Percentiles rank a stretch among this genome's conserved stretches.
Evolutionary conservation across 2,888 invertebrate species (phyloP).

Genomic region (Caenorhabditis sulstoni): DNA sequence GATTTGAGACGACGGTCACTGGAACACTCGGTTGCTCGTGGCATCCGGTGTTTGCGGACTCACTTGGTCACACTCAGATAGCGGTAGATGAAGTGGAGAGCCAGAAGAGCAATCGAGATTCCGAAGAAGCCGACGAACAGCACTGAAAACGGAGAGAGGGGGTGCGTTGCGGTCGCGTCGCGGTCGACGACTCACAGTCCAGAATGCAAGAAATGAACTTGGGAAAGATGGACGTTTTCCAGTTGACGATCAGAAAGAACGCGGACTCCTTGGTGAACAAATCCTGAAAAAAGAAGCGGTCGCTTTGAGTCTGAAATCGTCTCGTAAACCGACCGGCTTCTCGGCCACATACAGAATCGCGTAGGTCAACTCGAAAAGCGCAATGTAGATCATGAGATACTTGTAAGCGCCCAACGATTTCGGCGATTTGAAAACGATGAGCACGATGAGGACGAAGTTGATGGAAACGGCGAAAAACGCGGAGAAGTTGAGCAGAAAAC

Average conservation of each 20-base stretch:
- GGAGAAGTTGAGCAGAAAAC: slow-evolving; percentile 23
- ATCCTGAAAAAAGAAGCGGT: slow-evolving; percentile 20
- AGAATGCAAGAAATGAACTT: slow-evolving; percentile 23
- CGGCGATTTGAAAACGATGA: slow-evolving; percentile 36
- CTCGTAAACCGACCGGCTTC: slow-evolving; percentile 25
- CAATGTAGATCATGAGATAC: slow-evolving; percentile 43
- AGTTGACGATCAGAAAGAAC: slow-evolving; percentile 43
- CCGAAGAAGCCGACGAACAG: slow-evolving; percentile 40
- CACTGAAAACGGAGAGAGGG: too few relatives aligned
- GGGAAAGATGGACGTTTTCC: slow-evolving; percentile 27
- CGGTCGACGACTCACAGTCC: slow-evolving; percentile 17
- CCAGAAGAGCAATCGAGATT: slow-evolving; percentile 36
- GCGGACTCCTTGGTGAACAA: slow-evolving; percentile 23
- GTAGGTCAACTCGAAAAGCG: slow-evolving; percentile 36
- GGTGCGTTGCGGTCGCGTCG: too few relatives aligned
- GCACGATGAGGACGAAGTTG: slow-evolving; percentile 24
- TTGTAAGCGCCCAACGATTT: slow-evolving; percentile 46
- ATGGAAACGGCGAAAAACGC: slow-evolving; percentile 36
- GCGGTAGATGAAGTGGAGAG: slow-evolving; percentile 42
- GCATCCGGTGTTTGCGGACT: neutral
- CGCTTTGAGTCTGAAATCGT: neutral
- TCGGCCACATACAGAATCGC: slow-evolving; percentile 29
- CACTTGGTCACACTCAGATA: slow-evolving; percentile 39
- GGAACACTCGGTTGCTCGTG: slow-evolving; percentile 1
- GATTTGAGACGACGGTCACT: slow-evolving; percentile 18